Base-by-base conservation (phyloP, 2,113 vertebrate genomes). In the Channa argus region DNA sequence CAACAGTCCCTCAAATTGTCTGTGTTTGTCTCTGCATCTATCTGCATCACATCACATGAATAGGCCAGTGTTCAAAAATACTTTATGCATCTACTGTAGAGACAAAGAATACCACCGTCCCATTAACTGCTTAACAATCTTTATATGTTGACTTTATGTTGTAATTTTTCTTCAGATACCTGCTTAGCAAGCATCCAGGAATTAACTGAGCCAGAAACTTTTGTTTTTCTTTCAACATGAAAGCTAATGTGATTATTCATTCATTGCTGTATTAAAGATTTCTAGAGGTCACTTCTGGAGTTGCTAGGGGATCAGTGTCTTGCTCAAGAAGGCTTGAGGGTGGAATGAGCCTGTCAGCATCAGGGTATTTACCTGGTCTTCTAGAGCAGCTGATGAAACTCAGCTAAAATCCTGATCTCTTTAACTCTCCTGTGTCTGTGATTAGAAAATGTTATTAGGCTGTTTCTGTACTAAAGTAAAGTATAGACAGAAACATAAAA, bases 401-500 rank as follows among this genome's bases (percentile, higher is more conserved):
- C 52, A 39, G 24, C 34, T 45, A 8, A 74, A 52, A 56, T 52
- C n/a, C 24, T 24, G 24, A 65, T 70, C 33, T 74, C 33, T 67
- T 56, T 9, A 24, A 24, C 24, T 24, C 24, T 24, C 24, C 24
- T 24, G 24, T 24, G 24, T 24, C 1, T 24, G 24, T 24, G 24
- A 24, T 24, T 24, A 24, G 24, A 24, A 15, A 11, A 51, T 0
- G 24, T 72, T 3, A 3, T 2, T 2, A 33, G 56, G 47, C 71
- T 33, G n/a, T 45, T 79, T 34, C 14, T 34, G 33, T n/a, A 64
- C 53, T 36, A 9, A 58, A 69, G 77, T 84, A 24, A 82, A 80
- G 86, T 85, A 66, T 5, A 47, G 77, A 77, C 82, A 79, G 74
- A 64, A 24, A 38, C 3, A 45, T 33, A 66, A 46, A 2, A 61